Conservation (phyloP, 1,140 invertebrate species). For the Microvelia longipes region DNA sequence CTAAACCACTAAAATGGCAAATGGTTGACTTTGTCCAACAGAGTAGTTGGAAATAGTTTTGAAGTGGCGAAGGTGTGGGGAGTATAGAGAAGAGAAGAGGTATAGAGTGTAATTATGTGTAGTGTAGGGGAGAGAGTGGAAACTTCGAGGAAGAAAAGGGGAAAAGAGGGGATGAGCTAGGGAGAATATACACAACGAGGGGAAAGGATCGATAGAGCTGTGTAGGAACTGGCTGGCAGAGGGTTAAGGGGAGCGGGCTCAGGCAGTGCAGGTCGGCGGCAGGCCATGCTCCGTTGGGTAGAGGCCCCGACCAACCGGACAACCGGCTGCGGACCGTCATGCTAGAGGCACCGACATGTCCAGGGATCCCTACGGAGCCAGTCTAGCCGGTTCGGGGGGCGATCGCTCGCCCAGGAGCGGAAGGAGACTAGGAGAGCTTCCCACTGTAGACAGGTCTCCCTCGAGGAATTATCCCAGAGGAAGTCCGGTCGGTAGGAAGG, state of each 20-base stretch:
- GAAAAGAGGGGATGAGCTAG: conserved; percentile 10
- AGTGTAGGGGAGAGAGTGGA: not conserved
- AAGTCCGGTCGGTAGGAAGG: conserved; percentile 40
- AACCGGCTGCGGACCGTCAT: not conserved
- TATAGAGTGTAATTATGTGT: conserved; percentile 8
- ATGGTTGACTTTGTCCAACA: too few relatives aligned
- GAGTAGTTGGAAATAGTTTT: too few relatives aligned
- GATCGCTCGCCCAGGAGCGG: conserved; percentile 43
- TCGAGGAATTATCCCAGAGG: conserved; percentile 48
- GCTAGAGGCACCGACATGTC: conserved; percentile 35
- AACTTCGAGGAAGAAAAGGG: conserved; percentile 3
- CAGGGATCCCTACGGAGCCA: conserved; percentile 49
- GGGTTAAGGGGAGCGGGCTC: conserved; percentile 4
- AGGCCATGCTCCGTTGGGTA: conserved; percentile 2
- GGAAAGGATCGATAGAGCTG: conserved; percentile 9
- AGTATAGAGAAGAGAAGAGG: not conserved
- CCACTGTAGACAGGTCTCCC: conserved; percentile 70
- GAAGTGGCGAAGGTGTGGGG: too few relatives aligned
- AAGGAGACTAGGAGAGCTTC: conserved; percentile 48
- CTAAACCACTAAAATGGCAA: too few relatives aligned
- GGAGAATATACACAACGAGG: conserved; percentile 5
- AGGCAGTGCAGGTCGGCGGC: conserved; percentile 1
- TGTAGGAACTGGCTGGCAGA: conserved; percentile 5
- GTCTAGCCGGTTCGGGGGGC: conserved; percentile 35
- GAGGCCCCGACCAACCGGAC: not conserved